Base-by-base conservation (phyloP, 2,113 vertebrate species). In the Psephotus haematonotus region DNA sequence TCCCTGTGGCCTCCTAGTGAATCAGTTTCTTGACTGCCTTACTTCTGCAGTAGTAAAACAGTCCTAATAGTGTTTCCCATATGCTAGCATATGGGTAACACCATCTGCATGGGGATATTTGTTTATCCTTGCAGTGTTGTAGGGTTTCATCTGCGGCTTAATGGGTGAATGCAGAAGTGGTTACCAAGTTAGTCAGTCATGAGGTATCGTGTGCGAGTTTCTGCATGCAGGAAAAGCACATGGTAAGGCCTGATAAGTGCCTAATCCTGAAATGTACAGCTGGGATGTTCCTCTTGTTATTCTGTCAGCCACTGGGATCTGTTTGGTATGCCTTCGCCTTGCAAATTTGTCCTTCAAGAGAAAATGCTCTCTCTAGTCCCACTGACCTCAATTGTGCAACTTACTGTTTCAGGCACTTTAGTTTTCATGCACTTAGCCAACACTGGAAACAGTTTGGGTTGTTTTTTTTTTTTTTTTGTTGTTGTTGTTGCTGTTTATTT, bases 21-120 rank as follows among this genome's bases (percentile, higher is more conserved):
- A 86, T 62, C 39, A 31, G 23, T 60, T 86, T 69, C 67, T 65
- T 37, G 53, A 37, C 41, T 82, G 52, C 52, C 63, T 69, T 43
- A 19, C 35, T 92, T 60, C 35, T 82, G 49, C 28, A 60, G n/a
- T 4, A 55, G 55, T 52, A 35, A 35, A 50, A 7, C 67, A 90
- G 78, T 44, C 82, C 90, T 52, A 57, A 72, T 44, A 19, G 62
- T 3, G 18, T 0, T 9, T 82, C 47, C 78, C 79, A 41, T 82
- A 53, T 90, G 85, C 59, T 82, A 64, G 60, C 46, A 37, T 49
- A 59, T 59, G 74, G 64, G 62, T 75, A 80, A 24, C 78, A 62
- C 90, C 93, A 88, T 90, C 96, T 90, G 93, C 82, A 52, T 28
- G 44, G 75, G 52, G 57, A 82, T 63, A 72, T 93, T 60, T 94